These are phyloP conservation scores for Meriones psammophilus DNA, from an alignment of 2,797 vertebrate genomes.

Conservation along the genomic window DNA sequence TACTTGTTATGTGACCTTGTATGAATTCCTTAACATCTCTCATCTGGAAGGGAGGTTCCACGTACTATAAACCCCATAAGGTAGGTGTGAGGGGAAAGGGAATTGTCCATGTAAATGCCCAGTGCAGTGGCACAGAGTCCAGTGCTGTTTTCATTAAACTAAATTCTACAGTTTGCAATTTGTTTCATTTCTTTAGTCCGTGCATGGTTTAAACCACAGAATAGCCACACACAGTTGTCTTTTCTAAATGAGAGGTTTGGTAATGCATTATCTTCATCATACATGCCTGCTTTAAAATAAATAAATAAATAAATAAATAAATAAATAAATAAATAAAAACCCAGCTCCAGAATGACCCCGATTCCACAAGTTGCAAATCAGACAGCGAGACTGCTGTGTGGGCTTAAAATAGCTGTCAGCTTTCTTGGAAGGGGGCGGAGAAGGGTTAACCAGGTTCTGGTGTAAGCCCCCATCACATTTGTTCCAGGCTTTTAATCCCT, in stretches of 20 bases:
- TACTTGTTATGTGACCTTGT: neutral
- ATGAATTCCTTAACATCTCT: neutral
- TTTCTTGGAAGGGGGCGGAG: constrained; percentile 4
- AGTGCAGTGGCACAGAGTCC: no score
- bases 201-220: neutral
- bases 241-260: neutral
- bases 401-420: constrained; percentile 63
- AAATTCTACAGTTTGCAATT: neutral
- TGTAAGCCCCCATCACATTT: constrained; percentile 23
- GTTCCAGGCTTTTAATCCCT: constrained; percentile 47
- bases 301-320: neutral
- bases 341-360: neutral
- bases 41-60: neutral
- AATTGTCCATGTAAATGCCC: no score
- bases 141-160: neutral
- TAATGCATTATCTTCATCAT: neutral
- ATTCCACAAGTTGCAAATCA: constrained; percentile 45
- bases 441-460: constrained; percentile 52
- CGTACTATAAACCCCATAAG: neutral
- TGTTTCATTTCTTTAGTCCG: neutral
- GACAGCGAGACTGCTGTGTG: constrained; percentile 21
- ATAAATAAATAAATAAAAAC: no score
- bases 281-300: neutral
- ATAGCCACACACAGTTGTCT: neutral
- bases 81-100: neutral